Evolutionary conservation across 2,113 vertebrate species (phyloP).

Genomic region (Ptyas mucosa): DNA sequence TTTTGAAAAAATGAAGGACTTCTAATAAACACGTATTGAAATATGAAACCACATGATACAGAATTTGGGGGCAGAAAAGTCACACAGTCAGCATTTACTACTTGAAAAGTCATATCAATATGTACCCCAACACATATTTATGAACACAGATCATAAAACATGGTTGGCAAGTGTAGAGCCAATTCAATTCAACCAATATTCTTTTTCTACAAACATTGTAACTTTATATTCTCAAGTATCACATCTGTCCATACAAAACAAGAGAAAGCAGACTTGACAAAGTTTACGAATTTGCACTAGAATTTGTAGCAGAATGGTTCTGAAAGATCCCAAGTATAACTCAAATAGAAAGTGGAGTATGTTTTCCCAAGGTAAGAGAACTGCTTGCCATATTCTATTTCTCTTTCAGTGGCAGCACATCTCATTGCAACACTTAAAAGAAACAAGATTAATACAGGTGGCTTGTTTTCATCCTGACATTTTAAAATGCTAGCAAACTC

Average conservation of each 20-base stretch:
- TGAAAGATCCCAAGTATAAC: neutral
- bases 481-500: neutral
- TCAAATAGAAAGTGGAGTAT: neutral
- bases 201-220: neutral
- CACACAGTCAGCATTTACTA: neutral
- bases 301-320: neutral
- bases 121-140: neutral
- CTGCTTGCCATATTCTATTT: neutral
- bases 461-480: neutral
- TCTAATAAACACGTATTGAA: neutral
- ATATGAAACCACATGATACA: neutral
- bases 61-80: rapidly evolving
- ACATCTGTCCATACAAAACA: neutral
- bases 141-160: neutral
- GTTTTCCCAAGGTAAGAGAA: neutral
- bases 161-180: neutral
- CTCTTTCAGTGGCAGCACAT: too few relatives aligned
- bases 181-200: neutral
- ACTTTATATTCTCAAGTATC: neutral
- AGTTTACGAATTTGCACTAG: neutral
- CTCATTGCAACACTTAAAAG: neutral
- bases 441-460: neutral
- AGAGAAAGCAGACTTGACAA: neutral
- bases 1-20: neutral
- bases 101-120: neutral